phyloP scores from a whole-genome alignment of 2,888 invertebrate genomes.

The Apomyelois bistriatella region DNA sequence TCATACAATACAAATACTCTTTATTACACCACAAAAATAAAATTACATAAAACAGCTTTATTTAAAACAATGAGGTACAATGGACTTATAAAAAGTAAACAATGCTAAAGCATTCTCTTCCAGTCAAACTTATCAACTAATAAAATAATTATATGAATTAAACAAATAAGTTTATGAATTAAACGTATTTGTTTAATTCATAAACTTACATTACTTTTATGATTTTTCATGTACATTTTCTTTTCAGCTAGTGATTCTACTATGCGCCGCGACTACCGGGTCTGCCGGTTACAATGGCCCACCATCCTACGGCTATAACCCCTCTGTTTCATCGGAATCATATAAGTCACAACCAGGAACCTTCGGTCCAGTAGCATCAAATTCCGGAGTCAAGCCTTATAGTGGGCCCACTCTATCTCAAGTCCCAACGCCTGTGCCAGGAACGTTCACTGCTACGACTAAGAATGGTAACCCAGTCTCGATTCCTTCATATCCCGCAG shows the following conservation, averaged over 20 bases:
- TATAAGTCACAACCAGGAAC: neutral
- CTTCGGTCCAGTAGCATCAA: slow-evolving; percentile 1
- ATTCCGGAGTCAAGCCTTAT: neutral
- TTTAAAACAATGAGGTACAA: no score
- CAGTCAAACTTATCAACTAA: no score
- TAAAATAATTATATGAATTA: no score
- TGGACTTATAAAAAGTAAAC: no score
- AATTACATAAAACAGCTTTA: no score
- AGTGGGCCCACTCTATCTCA: neutral
- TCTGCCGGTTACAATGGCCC: slow-evolving; percentile 62
- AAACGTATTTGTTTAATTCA: no score
- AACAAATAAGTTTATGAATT: no score
- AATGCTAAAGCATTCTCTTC: no score
- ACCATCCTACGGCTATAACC: slow-evolving; percentile 12
- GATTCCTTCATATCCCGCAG: neutral
- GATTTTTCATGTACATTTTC: slow-evolving; percentile 15
- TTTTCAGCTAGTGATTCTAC: slow-evolving; percentile 60
- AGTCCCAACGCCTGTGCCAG: neutral
- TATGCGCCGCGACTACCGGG: slow-evolving; percentile 63
- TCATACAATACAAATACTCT: no score
- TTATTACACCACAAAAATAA: no score
- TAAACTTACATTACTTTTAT: no score
- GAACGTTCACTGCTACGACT: neutral
- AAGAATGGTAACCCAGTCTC: neutral
- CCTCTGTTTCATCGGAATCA: neutral